Evolutionary conservation across 2,888 invertebrate genomes (phyloP).

Genomic region (Embidobia sp.): DNA sequence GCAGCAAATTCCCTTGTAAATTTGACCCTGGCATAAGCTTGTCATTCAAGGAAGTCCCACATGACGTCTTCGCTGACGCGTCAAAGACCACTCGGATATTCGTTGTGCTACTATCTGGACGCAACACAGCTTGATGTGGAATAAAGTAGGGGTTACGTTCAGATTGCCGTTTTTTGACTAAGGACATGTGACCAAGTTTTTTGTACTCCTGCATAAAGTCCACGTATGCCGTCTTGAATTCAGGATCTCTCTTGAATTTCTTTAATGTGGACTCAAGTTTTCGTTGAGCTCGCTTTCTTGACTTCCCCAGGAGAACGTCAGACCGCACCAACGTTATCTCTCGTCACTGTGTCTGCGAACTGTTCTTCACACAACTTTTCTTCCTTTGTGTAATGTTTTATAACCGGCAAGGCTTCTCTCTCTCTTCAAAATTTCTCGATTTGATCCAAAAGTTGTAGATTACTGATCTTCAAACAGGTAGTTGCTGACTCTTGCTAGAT

Average conservation of each 20-base stretch:
- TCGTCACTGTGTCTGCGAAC: background rate
- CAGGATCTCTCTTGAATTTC: conserved; percentile 22
- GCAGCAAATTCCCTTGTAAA: conserved; percentile 3
- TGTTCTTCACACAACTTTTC: background rate
- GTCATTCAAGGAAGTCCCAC: conserved; percentile 20
- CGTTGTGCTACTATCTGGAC: background rate
- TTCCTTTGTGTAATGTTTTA: background rate
- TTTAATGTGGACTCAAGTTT: conserved; percentile 36
- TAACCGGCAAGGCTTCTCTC: background rate
- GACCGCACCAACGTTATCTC: conserved; percentile 43
- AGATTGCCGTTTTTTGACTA: background rate
- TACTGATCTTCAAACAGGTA: background rate
- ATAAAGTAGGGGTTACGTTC: conserved; percentile 6
- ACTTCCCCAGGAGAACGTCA: conserved; percentile 55
- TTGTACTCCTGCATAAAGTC: conserved; percentile 54
- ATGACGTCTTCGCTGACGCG: conserved; percentile 7
- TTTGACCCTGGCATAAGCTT: conserved; percentile 4
- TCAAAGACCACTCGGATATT: conserved; percentile 9
- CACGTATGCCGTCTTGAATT: conserved; percentile 33
- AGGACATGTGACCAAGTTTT: conserved; percentile 47
- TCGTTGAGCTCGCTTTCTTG: conserved; percentile 27
- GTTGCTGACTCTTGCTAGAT: background rate
- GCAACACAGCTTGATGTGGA: conserved; percentile 18
- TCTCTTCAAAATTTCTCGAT: conserved; percentile 1
- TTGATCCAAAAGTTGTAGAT: background rate